Percentiles rank a stretch among this genome's conserved stretches.
phyloP scores from a whole-genome alignment of 2,113 vertebrate genomes.

The Sturnus vulgaris region DNA sequence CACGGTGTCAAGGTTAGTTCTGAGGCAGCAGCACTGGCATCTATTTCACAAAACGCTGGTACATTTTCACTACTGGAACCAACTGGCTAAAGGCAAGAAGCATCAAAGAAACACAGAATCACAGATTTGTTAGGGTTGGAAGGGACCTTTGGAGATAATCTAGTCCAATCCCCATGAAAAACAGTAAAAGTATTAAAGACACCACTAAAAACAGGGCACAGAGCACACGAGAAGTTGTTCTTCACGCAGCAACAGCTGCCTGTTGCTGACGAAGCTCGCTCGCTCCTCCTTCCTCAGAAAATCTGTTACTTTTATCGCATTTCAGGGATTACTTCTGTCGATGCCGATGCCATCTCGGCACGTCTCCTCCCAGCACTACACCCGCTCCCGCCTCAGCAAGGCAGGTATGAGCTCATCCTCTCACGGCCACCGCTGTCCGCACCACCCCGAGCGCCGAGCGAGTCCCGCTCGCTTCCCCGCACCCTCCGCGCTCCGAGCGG shows the following conservation, averaged over 20 bases:
- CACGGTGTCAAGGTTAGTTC: neutral
- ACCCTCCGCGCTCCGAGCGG: neutral
- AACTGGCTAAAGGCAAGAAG: fast-evolving
- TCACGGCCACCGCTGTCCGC: neutral
- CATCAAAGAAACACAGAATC: neutral
- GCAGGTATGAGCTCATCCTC: neutral
- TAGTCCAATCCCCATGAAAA: neutral
- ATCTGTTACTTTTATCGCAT: neutral
- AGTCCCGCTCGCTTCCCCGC: neutral
- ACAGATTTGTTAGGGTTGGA: neutral
- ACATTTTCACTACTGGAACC: neutral
- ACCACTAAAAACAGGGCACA: neutral
- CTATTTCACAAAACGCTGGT: fast-evolving
- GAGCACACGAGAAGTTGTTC: neutral
- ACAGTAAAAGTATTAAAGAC: neutral
- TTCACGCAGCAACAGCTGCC: neutral
- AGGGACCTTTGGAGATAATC: neutral
- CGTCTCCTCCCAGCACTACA: neutral
- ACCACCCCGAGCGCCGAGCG: neutral
- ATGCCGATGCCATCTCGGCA: neutral
- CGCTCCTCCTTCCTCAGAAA: neutral
- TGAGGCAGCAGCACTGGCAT: neutral
- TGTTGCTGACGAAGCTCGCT: neutral
- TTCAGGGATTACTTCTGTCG: neutral
- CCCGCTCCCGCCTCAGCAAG: neutral